Conservation (phyloP, 2,888 invertebrate species). For the Anodontia alba region DNA sequence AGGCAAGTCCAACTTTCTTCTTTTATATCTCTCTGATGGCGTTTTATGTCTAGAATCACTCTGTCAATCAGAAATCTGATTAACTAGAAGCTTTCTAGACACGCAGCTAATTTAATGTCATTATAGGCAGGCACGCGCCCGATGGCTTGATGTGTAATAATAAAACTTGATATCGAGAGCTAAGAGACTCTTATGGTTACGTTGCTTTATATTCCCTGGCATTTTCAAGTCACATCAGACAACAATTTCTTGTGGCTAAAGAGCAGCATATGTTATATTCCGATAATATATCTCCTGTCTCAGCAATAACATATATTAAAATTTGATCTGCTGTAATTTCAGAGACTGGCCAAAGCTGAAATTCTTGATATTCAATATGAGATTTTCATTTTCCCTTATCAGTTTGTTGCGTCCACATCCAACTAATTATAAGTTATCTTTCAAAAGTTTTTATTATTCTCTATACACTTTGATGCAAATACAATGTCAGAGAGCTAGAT, state of each 20-base stretch:
- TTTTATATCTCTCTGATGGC: not conserved
- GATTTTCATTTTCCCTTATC: not conserved
- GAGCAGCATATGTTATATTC: not conserved
- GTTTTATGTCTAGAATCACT: conserved; percentile 10
- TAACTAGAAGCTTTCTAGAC: conserved; percentile 3
- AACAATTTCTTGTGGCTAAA: not conserved
- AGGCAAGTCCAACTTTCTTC: not conserved
- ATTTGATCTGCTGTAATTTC: not conserved
- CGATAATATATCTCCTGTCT: not conserved
- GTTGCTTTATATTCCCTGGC: not conserved
- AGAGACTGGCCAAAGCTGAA: not conserved
- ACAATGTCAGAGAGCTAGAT: too few relatives aligned
- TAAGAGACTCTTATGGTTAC: not conserved
- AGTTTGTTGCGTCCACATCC: not conserved
- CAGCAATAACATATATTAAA: not conserved
- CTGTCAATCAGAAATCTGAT: conserved; percentile 16
- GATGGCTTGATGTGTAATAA: conserved; percentile 1
- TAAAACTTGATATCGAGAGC: not conserved
- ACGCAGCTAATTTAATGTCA: conserved; percentile 17
- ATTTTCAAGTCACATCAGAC: not conserved
- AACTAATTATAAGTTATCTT: too few relatives aligned
- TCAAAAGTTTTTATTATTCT: too few relatives aligned
- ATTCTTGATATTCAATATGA: not conserved
- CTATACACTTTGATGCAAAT: too few relatives aligned
- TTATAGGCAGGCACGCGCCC: conserved; percentile 10